Evolutionary conservation across 35 echinoderm and acorn worm species (phyloP), one percentile per base, ranked within the genome.

Genomic region (Amphiura filiformis): DNA sequence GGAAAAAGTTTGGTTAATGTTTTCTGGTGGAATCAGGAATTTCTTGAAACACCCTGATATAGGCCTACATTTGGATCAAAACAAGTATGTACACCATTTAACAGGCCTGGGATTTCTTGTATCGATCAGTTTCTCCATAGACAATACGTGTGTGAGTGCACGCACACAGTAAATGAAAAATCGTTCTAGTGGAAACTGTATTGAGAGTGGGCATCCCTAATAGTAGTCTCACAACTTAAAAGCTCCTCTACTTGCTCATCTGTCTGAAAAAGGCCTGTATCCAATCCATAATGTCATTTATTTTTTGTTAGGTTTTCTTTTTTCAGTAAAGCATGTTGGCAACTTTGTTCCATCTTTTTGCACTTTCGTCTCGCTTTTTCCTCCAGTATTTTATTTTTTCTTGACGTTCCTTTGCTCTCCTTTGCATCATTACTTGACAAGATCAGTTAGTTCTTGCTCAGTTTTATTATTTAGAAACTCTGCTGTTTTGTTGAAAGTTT

Each of bases 261-360:
- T 47, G 82, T 56, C 44, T 84, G 82, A 28, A 47, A 84, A 31
- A 84, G 82, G 26, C 82, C 82, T 17, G 49, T 47, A 7, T 84
- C 82, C n/a, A n/a, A n/a, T n/a, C n/a, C 23, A 84, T 41, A 30
- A 84, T 84, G 52, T 84, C 82, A 56, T n/a, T n/a, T n/a, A n/a
- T n/a, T n/a, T n/a, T 84, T 84, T 22, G 82, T 84, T n/a, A 84
- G 82, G 52, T 84, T 84, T 84, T 84, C 82, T 84, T 84, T 42
- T 35, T 84, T 84, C n/a, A 38, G 18, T 31, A 84, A 34, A 56
- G 82, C 82, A 47, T 40, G 38, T 31, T 15, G 82, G 1, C 34
- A 31, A 28, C 20, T 52, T 56, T 47, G 38, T 47, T 15, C 41
- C 13, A 84, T 44, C 38, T 31, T 56, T 84, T 61, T 3, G 82